phyloP scores from a whole-genome alignment of 2,113 vertebrate genomes.

The Lethenteron reissneri region DNA sequence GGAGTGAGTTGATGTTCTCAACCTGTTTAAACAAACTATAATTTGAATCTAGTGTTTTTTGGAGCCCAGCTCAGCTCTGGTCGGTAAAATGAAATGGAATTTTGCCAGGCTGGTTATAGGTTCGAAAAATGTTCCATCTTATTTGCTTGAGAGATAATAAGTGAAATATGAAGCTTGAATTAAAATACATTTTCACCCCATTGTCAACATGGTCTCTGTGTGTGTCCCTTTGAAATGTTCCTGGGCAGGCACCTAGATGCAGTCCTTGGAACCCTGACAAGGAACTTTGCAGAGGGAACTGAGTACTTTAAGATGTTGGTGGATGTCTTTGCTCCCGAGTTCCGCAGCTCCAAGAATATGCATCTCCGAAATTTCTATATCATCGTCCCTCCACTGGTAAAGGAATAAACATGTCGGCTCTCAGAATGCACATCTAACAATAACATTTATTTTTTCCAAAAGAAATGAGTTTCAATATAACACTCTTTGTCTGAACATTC shows the following conservation, averaged over 20 bases:
- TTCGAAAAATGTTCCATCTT: too few relatives aligned
- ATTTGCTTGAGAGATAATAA: too few relatives aligned
- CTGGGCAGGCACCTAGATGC: constrained; percentile 42
- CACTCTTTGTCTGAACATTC: neutral
- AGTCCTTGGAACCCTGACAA: constrained; percentile 62
- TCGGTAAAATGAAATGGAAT: too few relatives aligned
- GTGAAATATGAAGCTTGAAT: too few relatives aligned
- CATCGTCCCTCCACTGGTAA: constrained; percentile 79
- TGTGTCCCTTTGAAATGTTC: neutral
- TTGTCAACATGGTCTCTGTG: too few relatives aligned
- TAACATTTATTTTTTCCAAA: neutral
- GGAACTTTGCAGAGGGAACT: constrained; percentile 81
- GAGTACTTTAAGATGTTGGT: constrained; percentile 98
- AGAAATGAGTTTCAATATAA: neutral
- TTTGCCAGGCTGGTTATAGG: too few relatives aligned
- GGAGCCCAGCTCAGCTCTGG: too few relatives aligned
- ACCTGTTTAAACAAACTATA: too few relatives aligned
- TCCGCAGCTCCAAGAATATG: constrained; percentile 85
- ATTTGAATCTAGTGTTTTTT: too few relatives aligned
- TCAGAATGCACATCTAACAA: neutral
- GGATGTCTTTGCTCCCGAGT: constrained; percentile 75
- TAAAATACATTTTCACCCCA: too few relatives aligned
- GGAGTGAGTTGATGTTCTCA: too few relatives aligned
- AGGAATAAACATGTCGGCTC: constrained; percentile 13
- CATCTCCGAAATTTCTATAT: constrained; percentile 92